Conservation (phyloP, 2,888 invertebrate species). For the Achlya flavicornis region DNA sequence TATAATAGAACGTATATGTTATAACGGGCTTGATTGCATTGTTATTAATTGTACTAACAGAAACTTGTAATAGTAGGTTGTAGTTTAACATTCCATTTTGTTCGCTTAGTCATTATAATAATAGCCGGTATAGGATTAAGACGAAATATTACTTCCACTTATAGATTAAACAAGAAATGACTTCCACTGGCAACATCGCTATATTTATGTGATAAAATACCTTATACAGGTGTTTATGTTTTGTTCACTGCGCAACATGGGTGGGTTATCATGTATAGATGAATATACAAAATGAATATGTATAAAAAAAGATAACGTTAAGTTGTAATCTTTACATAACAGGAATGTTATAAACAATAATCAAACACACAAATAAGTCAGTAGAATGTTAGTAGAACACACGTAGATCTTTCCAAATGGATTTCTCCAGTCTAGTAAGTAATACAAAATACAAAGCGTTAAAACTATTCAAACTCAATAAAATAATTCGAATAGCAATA, state of each 20-base stretch:
- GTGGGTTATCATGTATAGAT: too few species aligned
- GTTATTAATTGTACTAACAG: conserved; percentile 50
- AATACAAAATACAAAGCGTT: not conserved
- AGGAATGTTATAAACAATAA: not conserved
- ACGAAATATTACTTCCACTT: conserved; percentile 5
- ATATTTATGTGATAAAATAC: not conserved
- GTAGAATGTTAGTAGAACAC: not conserved
- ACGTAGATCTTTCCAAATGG: not conserved
- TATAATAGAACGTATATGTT: conserved; percentile 22
- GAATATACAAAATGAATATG: not conserved
- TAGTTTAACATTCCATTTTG: conserved; percentile 71
- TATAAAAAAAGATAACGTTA: not conserved
- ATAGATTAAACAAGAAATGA: not conserved
- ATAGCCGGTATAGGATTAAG: conserved; percentile 25
- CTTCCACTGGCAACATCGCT: conserved; percentile 1
- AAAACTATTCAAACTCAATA: not conserved
- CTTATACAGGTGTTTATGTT: not conserved
- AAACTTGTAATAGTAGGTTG: too few species aligned
- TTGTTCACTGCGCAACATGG: not conserved
- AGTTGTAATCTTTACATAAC: too few species aligned
- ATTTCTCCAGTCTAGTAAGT: not conserved
- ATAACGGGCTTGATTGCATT: conserved; percentile 34
- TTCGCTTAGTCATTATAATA: conserved; percentile 37
- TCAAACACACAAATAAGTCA: not conserved
- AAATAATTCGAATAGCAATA: conserved; percentile 10